Evolutionary conservation across 2,888 invertebrate genomes (phyloP).

Genomic region (Rhingia rostrata): DNA sequence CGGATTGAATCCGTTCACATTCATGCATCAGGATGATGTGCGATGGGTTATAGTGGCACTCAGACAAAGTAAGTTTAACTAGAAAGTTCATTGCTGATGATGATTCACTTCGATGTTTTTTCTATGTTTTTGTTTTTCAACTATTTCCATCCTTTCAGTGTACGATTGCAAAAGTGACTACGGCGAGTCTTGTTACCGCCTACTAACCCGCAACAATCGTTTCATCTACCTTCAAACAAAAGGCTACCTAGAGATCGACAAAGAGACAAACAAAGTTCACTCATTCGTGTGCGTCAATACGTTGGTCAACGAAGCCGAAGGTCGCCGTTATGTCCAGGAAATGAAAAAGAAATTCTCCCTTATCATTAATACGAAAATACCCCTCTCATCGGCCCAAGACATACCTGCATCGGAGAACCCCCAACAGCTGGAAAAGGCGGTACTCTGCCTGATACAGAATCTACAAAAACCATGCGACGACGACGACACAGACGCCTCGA

Average conservation of each 20-base stretch:
- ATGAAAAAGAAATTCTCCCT: constrained; percentile 92
- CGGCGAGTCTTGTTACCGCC: constrained; percentile 93
- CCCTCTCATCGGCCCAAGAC: constrained; percentile 80
- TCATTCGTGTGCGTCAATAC: constrained; percentile 95
- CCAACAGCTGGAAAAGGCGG: constrained; percentile 87
- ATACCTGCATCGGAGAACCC: constrained; percentile 88
- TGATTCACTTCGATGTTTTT: background rate
- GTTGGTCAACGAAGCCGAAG: constrained; percentile 89
- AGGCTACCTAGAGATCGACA: constrained; percentile 93
- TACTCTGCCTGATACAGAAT: constrained; percentile 87
- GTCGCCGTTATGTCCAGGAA: constrained; percentile 88
- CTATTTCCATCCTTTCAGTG: constrained; percentile 84
- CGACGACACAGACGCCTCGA: constrained; percentile 75
- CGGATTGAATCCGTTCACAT: constrained; percentile 93
- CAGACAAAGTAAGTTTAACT: constrained; percentile 88
- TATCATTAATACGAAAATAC: constrained; percentile 85
- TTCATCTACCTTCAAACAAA: constrained; percentile 93
- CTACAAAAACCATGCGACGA: constrained; percentile 78
- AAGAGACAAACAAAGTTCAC: constrained; percentile 89
- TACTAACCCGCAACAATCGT: constrained; percentile 91
- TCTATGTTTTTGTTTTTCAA: background rate
- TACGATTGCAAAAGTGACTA: constrained; percentile 92
- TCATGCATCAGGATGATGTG: constrained; percentile 95
- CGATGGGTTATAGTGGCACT: constrained; percentile 94
- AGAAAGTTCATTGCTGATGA: background rate